Evolutionary conservation across 2,888 invertebrate genomes (phyloP).

Genomic region (Cosmopolites sordidus): DNA sequence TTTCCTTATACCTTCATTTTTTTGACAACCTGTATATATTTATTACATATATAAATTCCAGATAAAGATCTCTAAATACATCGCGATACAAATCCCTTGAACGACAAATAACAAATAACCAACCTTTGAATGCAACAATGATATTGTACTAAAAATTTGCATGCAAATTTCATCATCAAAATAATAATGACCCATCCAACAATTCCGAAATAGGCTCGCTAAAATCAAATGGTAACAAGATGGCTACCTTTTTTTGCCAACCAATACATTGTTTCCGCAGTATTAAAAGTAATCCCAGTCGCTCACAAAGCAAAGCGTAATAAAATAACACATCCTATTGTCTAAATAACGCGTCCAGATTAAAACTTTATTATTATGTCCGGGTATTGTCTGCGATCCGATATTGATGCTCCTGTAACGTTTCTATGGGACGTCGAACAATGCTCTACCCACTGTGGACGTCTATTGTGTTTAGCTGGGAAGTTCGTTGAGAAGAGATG

Average conservation of each 20-base stretch:
- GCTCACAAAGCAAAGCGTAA: conserved; percentile 19
- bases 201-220: background rate
- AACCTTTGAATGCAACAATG: no score
- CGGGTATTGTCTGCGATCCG: conserved; percentile 21
- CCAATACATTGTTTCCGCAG: conserved; percentile 10
- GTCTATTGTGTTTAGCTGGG: conserved; percentile 10
- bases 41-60: no score
- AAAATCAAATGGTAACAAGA: background rate
- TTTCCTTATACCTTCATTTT: no score
- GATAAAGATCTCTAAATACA: no score
- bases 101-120: no score
- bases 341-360: conserved; percentile 21
- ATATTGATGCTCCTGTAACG: conserved; percentile 16
- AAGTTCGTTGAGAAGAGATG: conserved; percentile 11
- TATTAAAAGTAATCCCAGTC: conserved; percentile 15
- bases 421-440: conserved; percentile 16
- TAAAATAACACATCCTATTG: conserved; percentile 22
- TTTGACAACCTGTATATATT: no score
- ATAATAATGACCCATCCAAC: no score
- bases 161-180: no score
- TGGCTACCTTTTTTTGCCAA: background rate
- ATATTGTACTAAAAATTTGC: no score
- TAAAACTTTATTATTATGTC: conserved; percentile 23
- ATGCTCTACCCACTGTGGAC: conserved; percentile 13
- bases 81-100: no score